Evolutionary conservation across 2,113 vertebrate genomes (phyloP), one percentile per base, ranked within the genome.

Genomic region (Phycodurus eques): DNA sequence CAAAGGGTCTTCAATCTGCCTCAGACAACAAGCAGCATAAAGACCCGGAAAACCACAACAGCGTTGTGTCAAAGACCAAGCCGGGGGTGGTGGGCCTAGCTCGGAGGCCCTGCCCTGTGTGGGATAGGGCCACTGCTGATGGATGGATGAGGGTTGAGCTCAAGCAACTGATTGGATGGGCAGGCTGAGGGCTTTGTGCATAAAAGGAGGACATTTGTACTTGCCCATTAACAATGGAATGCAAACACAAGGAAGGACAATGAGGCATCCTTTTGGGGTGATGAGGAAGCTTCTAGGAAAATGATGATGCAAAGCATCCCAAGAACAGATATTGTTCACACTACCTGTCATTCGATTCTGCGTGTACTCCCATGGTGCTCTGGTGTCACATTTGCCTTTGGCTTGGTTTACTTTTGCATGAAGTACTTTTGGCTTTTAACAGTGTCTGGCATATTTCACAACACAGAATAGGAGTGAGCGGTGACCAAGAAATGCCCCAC

Each of bases 221-320:
- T 89, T 75, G 82, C 79, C 74, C 60, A 15, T 81, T 85, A 74
- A 90, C 83, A 88, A 87, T 89, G 84, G 87, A 91, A 88, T 89
- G 89, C 83, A 90, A 91, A 90, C 90, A 91, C 47, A 67, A 71
- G 61, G 65, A 4, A 64, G 85, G 76, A 88, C 89, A 90, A 91
- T 91, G 85, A 87, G 80, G 81, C 83, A 72, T 69, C 83, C 85
- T 85, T 85, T 85, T 84, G 73, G 81, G 82, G 75, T 68, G 70
- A 84, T 78, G 81, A 85, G 88, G 86, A 88, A 85, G 86, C 87
- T 82, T 81, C 79, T 81, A 93, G 90, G 92, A 83, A 93, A 93
- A 92, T 91, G 69, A 80, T 76, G 85, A 93, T 93, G 92, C 93
- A 93, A 93, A 93, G 85, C 74, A 31, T 75, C 70, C 66, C 69